phyloP scores from a whole-genome alignment of 1,140 invertebrate genomes.

The Matsumurasca onukii region DNA sequence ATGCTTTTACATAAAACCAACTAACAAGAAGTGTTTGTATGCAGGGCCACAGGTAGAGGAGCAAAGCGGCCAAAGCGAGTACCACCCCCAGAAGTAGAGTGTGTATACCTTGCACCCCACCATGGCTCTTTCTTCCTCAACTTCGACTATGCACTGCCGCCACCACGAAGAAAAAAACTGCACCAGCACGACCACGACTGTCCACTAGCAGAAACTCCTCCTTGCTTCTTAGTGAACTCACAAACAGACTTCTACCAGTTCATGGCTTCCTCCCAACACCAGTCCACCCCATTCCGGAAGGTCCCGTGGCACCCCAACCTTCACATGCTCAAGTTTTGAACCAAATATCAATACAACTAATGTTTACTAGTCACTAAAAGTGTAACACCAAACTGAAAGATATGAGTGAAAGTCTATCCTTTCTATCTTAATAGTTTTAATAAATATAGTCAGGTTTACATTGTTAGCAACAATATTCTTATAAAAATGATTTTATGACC shows the following conservation, averaged over 20 bases:
- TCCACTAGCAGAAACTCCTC: neutral
- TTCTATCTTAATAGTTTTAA: too few relatives aligned
- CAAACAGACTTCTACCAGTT: constrained; percentile 17
- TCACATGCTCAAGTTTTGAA: constrained; percentile 53
- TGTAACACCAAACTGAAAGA: too few relatives aligned
- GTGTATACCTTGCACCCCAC: constrained; percentile 26
- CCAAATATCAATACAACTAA: too few relatives aligned
- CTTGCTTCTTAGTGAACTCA: neutral
- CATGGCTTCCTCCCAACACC: neutral
- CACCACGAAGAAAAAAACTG: constrained; percentile 40
- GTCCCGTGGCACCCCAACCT: constrained; percentile 54
- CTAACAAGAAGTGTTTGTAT: too few relatives aligned
- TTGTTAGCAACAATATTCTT: too few relatives aligned
- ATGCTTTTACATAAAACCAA: too few relatives aligned
- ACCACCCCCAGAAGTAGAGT: constrained; percentile 27
- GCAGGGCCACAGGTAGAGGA: constrained; percentile 30
- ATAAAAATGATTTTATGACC: too few relatives aligned
- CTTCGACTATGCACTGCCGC: constrained; percentile 42
- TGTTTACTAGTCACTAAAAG: too few relatives aligned
- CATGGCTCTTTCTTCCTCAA: constrained; percentile 28
- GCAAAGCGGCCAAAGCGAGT: constrained; percentile 25
- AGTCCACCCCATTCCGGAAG: constrained; percentile 48
- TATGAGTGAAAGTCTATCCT: too few relatives aligned
- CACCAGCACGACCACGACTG: too few relatives aligned
- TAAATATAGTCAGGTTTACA: too few relatives aligned